phyloP scores from a whole-genome alignment of 1,140 invertebrate genomes.

The Drosophila sproati region DNA sequence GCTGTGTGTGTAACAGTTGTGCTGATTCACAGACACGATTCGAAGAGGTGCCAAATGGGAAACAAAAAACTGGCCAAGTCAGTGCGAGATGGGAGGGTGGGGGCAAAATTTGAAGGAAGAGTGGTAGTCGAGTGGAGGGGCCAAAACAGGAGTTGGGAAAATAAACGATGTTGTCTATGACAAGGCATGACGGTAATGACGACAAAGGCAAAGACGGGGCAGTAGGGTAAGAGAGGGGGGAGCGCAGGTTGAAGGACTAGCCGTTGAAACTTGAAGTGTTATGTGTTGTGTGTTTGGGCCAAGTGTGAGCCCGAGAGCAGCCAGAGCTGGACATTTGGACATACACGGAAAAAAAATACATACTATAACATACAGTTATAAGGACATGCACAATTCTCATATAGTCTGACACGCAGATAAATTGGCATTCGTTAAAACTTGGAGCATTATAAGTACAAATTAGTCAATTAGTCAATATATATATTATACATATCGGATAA shows the following conservation, averaged over 20 bases:
- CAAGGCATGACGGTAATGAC: constrained; percentile 82
- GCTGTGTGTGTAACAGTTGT: constrained; percentile 52
- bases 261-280: constrained; percentile 6
- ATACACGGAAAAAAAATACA: no score
- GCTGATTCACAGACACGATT: constrained; percentile 55
- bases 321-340: not conserved
- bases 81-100: not conserved
- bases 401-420: no score
- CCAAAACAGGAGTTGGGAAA: constrained; percentile 52
- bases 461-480: no score
- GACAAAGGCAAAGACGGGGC: constrained; percentile 20
- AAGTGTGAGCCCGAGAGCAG: not conserved
- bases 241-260: not conserved
- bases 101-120: no score
- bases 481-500: no score
- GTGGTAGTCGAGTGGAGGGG: not conserved
- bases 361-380: no score
- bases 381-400: no score
- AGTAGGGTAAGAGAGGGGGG: constrained; percentile 3
- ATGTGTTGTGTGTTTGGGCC: constrained; percentile 2
- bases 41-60: constrained; percentile 74
- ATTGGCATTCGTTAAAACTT: no score
- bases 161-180: constrained; percentile 83
- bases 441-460: no score
- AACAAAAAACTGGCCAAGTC: constrained; percentile 41